A percentile compares a stretch with the other conserved stretches of the same genome.
Conservation (phyloP, 2,888 invertebrate species). For the Scrobipalpa costella region DNA sequence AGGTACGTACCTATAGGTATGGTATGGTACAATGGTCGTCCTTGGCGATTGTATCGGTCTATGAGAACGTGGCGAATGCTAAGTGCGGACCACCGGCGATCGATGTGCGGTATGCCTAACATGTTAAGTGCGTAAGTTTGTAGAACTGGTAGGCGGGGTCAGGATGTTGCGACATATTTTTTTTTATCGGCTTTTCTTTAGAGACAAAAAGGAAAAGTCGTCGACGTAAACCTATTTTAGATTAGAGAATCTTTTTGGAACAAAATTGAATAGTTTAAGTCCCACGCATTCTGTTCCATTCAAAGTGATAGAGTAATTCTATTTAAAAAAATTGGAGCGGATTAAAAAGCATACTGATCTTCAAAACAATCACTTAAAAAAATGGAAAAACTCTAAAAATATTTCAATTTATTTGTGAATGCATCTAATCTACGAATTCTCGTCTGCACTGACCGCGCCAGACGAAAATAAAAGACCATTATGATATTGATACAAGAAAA, state of each 20-base stretch:
- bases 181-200: not conserved
- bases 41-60: slow-evolving; percentile 67
- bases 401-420: not conserved
- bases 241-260: not conserved
- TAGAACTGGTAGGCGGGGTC: not conserved
- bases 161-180: not conserved
- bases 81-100: slow-evolving; percentile 62
- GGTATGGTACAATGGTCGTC: slow-evolving; percentile 61
- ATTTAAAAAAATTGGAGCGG: not conserved
- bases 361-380: not conserved
- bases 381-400: too few relatives aligned
- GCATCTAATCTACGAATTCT: slow-evolving; percentile 4
- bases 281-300: too few relatives aligned
- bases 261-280: too few relatives aligned
- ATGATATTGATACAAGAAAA: slow-evolving; percentile 7
- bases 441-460: not conserved
- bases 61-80: slow-evolving; percentile 64
- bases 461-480: not conserved
- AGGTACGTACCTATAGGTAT: not conserved
- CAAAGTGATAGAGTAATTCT: not conserved
- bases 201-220: not conserved
- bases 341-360: not conserved
- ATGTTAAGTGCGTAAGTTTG: slow-evolving; percentile 29
- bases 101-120: slow-evolving; percentile 40
- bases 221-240: too few relatives aligned